Evolutionary conservation across 2,888 invertebrate genomes (phyloP), one percentile per base, ranked within the genome.

Genomic region (Apamea crenata): DNA sequence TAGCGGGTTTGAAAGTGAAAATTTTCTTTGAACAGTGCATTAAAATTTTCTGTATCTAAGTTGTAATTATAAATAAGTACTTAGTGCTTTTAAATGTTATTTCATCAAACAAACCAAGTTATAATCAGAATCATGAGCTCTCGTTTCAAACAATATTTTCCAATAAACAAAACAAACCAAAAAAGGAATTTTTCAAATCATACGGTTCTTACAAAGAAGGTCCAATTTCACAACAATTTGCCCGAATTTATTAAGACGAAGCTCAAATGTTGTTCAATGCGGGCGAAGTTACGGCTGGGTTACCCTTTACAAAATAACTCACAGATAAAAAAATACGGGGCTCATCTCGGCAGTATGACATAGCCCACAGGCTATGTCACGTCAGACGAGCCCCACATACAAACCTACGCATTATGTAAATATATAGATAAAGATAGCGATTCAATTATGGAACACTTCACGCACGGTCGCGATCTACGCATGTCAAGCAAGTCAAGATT

Each of bases 371-470:
- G 69, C 74, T 83, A 82, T 86, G 82, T 78, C 85, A 86, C 82
- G 88, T 87, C 84, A 88, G 74, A 81, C 69, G 81, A 83, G 68
- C n/a, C 59, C 12, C 76, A 74, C 83, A 85, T 87, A 86, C 74
- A 85, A 88, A 82, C 82, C 70, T 63, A 63, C 77, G 80, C 77
- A 91, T 91, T 91, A 93, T 92, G 92, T 90, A 91, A 91, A 92
- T 92, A 91, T 88, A 83, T 88, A 91, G 89, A 91, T 91, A 93
- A 92, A 92, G 91, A 91, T 90, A 89, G 89, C 89, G 83, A 92
- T 94, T 93, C 93, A 94, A 93, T 94, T 93, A 93, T 86, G 61
- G 87, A 82, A 85, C 78, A 89, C 84, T 92, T 92, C 90, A 90
- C 91, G 90, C 91, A 89, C 87, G 84, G 83, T 81, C 84, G 85